Evolutionary conservation across 2,888 invertebrate genomes (phyloP), one percentile per base, ranked within the genome.

Genomic region (Scelioninae gen. 1): DNA sequence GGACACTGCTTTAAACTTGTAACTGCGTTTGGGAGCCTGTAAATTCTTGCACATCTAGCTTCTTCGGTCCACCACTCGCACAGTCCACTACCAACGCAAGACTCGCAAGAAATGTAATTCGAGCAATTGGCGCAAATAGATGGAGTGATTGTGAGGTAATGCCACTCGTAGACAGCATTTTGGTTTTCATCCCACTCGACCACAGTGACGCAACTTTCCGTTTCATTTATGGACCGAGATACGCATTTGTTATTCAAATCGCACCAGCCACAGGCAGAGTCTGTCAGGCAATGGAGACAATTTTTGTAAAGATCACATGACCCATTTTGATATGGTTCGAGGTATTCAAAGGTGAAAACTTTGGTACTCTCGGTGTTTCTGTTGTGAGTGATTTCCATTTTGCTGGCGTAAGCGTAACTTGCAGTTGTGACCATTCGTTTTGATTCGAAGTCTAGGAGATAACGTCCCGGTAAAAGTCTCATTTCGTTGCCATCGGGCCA

Each of bases 41-140:
- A 97, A 6, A 96, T 94, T 13, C 98, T 94, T 0, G 96, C 95
- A 90, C 98, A 98, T 23, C 96, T 94, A 0, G 97, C 97, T 89
- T 97, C 97, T 86, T 97, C 96, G 0, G 96, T 95, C 95, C 97
- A 96, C 98, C 98, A 98, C 93, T 98, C 98, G 93, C 98, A 98
- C 47, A 95, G 92, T 80, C 92, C 92, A n/a, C 95, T 93, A 5
- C 93, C 65, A 2, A 97, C 95, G 92, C 98, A 98, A 29, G 96
- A 95, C 87, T 96, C 95, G 91, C 98, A 98, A 62, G 96, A 96
- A 63, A 98, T 97, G 91, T 96, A 96, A 92, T 98, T 97, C 0
- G 96, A 96, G 91, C 98, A 98, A 88, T 97, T 96, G 9, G 96
- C 95, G 90, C 98, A 98, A 31, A 96, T 95, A 16, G 95, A 95